Base-by-base conservation (phyloP, 2,113 vertebrate species). In the Myrmophylax atrothorax region DNA sequence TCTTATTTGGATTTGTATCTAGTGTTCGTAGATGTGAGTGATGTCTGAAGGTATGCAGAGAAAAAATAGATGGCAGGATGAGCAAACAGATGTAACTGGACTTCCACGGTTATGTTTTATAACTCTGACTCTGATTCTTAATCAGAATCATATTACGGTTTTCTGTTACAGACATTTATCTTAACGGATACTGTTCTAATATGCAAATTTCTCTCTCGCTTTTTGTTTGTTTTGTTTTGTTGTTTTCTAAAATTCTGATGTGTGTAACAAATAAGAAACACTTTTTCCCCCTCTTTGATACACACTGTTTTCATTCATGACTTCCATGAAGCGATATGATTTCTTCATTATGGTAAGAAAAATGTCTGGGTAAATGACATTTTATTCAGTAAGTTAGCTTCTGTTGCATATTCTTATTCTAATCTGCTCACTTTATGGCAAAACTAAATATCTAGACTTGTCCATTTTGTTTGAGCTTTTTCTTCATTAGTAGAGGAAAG, bases 321-420 rank as follows among this genome's bases (percentile, higher is more conserved):
- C 42, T 73, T 82, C 22, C 0, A 0, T 69, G 50, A 90, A 90
- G 33, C 18, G 53, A 5, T 42, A 38, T 8, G 11, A 6, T 68
- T 85, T 76, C 29, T 82, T 80, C 6, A 9, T 49, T 73, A 19
- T 37, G 38, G 19, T 56, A 49, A 74, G 24, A 29, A 76, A 87
- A 66, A 76, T 1, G 3, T 9, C 9, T 26, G 66, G 19, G 3
- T 75, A 60, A 46, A 87, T 40, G 35, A 11, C 2, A 7, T 58
- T 15, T 67, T 62, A 19, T 49, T 89, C 19, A 78, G 25, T 80
- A 70, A 69, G 8, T 56, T 73, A 77, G 9, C 31, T 77, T 73
- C 40, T 81, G 6, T 59, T 62, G 28, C 18, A 12, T 76, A 4
- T 77, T 86, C 37, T 73, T 44, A 22, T 23, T 82, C 19, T 50